Evolutionary conservation across 2,888 invertebrate genomes (phyloP).

Genomic region (Magallana nippona): DNA sequence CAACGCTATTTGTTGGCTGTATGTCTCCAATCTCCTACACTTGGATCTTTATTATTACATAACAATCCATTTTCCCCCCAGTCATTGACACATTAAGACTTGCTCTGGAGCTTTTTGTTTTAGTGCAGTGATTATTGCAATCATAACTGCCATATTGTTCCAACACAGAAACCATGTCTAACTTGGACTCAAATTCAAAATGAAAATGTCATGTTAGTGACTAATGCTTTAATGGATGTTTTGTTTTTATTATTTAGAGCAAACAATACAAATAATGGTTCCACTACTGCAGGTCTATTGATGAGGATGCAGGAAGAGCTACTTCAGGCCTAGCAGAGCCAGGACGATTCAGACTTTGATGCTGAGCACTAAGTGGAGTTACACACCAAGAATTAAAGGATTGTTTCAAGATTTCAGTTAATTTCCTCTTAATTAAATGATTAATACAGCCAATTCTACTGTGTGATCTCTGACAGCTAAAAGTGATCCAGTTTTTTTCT

Average conservation of each 20-base stretch:
- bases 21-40: not conserved
- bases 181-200: not conserved
- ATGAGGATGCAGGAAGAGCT: too few species aligned
- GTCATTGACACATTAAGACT: not conserved
- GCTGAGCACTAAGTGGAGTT: too few species aligned
- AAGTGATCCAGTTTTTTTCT: too few species aligned
- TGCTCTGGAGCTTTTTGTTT: not conserved
- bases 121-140: not conserved
- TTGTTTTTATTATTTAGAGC: not conserved
- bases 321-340: too few species aligned
- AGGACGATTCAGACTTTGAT: too few species aligned
- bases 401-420: too few species aligned
- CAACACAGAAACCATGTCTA: not conserved
- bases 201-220: not conserved
- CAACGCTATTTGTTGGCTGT: not conserved
- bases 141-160: conserved; percentile 3
- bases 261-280: not conserved
- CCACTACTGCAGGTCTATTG: too few species aligned
- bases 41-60: not conserved
- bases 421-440: too few species aligned
- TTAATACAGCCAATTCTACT: too few species aligned
- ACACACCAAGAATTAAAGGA: too few species aligned
- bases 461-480: too few species aligned
- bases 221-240: conserved; percentile 4
- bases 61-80: not conserved